Percentiles rank a stretch among this genome's conserved stretches.
Conservation (phyloP, 2,797 vertebrate genomes). For the Chiroxiphia lanceolata region DNA sequence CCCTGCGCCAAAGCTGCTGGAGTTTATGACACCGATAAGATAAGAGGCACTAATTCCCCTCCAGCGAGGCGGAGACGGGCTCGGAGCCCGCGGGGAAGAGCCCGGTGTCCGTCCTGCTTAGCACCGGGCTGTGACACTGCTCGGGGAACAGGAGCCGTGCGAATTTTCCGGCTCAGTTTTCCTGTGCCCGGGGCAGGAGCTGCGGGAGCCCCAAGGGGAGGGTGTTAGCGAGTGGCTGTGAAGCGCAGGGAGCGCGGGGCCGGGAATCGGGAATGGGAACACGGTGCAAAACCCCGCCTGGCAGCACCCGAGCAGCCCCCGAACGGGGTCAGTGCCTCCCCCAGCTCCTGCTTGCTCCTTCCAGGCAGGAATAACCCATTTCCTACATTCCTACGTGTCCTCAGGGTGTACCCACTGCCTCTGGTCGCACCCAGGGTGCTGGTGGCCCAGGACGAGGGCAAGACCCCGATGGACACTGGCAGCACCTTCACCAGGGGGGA, state of each 20-base stretch:
- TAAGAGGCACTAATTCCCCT: not conserved
- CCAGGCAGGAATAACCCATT: not conserved
- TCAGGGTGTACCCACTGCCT: not conserved
- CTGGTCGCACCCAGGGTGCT: not conserved
- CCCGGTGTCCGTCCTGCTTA: not conserved
- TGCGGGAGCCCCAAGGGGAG: not conserved
- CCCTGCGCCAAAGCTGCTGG: fast-evolving
- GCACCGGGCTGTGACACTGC: not conserved
- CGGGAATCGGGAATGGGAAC: fast-evolving
- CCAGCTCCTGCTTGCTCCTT: not conserved
- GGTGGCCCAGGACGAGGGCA: not conserved
- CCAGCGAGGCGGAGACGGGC: not conserved
- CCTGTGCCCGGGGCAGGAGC: not conserved
- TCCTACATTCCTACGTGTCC: not conserved
- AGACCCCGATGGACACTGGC: not conserved
- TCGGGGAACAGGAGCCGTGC: fast-evolving
- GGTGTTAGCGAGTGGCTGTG: not conserved
- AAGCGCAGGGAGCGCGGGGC: fast-evolving
- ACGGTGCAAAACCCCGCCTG: fast-evolving
- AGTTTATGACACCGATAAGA: not conserved
- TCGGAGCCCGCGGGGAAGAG: not conserved
- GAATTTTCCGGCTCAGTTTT: not conserved
- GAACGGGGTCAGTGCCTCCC: not conserved
- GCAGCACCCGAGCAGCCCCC: not conserved
- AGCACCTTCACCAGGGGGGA: not conserved